Evolutionary conservation across 2,888 invertebrate genomes (phyloP).

Genomic region (Cerastis rubricosa): DNA sequence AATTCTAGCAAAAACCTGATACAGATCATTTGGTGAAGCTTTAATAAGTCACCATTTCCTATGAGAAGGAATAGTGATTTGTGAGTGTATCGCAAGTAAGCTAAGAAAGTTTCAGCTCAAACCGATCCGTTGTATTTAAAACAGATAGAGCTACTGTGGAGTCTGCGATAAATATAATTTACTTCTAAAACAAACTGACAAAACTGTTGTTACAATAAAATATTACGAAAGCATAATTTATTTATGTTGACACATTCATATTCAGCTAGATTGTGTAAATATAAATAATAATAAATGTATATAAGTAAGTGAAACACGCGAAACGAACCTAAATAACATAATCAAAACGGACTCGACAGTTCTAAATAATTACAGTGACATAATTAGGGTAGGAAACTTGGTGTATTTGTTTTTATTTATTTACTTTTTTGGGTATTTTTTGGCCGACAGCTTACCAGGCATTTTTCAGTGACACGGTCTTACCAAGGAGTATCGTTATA

Average conservation of each 20-base stretch:
- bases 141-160: background rate
- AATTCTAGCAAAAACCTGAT: background rate
- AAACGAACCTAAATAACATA: slow-evolving; percentile 63
- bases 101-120: background rate
- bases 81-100: background rate
- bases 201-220: background rate
- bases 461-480: background rate
- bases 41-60: background rate
- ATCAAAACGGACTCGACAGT: slow-evolving; percentile 54
- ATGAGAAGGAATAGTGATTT: background rate
- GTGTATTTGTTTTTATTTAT: slow-evolving; percentile 25
- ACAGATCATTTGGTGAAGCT: background rate
- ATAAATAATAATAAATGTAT: slow-evolving; percentile 45
- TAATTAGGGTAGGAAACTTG: slow-evolving; percentile 48
- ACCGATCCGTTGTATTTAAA: background rate
- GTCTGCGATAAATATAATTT: background rate
- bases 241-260: slow-evolving; percentile 38
- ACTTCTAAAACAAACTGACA: slow-evolving; percentile 36
- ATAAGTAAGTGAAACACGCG: slow-evolving; percentile 51
- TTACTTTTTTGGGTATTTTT: background rate
- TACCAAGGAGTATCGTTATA: background rate
- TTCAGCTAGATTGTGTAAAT: slow-evolving; percentile 43
- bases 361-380: slow-evolving; percentile 59
- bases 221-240: slow-evolving; percentile 15
- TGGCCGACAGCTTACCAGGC: no score